phyloP scores from a whole-genome alignment of 2,797 vertebrate genomes.

The Avahi laniger region DNA sequence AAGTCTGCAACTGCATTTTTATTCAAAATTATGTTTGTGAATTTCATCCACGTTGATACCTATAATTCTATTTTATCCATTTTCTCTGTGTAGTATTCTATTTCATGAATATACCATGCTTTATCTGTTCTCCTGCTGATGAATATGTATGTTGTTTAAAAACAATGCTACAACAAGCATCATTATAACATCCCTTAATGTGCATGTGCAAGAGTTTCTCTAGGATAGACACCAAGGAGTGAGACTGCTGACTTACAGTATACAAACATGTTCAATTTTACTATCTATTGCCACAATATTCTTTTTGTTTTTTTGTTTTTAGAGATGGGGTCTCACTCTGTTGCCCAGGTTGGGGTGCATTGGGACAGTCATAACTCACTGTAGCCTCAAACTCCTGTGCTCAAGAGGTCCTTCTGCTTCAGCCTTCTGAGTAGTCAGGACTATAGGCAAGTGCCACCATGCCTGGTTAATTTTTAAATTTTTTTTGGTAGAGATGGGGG shows the following conservation, averaged over 20 bases:
- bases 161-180: neutral
- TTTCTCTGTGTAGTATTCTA: slow-evolving; percentile 19
- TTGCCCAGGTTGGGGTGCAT: neutral
- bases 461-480: neutral
- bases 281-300: neutral
- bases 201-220: neutral
- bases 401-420: neutral
- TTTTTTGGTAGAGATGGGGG: neutral
- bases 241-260: neutral
- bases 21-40: slow-evolving; percentile 15
- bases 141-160: neutral
- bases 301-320: neutral
- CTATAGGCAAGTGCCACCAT: neutral
- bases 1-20: slow-evolving; percentile 8
- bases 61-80: slow-evolving; percentile 1
- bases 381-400: neutral
- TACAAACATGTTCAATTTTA: slow-evolving; percentile 21
- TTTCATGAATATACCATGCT: slow-evolving; percentile 11
- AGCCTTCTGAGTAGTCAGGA: neutral
- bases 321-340: neutral
- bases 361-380: neutral
- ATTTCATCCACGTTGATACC: neutral
- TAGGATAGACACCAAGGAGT: neutral
- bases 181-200: neutral
- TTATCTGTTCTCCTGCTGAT: slow-evolving; percentile 4